Percentiles rank a stretch among this genome's conserved stretches.
Evolutionary conservation across 2,888 invertebrate genomes (phyloP).

Genomic region (Caenorhabditis sinica): DNA sequence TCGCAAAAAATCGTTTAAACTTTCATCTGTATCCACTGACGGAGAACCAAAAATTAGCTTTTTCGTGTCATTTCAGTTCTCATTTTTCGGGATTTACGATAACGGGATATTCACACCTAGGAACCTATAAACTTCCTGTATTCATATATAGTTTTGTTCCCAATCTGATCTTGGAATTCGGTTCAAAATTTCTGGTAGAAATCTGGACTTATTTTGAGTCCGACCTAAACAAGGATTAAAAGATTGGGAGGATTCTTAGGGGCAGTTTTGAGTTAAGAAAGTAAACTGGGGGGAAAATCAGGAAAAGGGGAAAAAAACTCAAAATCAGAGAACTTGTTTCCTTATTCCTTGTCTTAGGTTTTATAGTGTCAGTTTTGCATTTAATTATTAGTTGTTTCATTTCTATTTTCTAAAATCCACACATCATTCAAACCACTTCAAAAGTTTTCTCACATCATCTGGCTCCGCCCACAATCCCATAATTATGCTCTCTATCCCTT

Average conservation of each 20-base stretch:
- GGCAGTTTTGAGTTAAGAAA: not conserved
- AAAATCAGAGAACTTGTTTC: conserved; percentile 7
- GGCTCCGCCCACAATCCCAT: conserved; percentile 22
- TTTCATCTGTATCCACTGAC: not conserved
- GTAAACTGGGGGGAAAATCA: not conserved
- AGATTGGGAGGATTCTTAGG: not conserved
- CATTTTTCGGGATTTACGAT: not conserved
- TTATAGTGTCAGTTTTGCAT: conserved; percentile 19
- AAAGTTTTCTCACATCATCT: conserved; percentile 42
- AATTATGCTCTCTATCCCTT: conserved; percentile 17
- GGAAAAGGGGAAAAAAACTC: not conserved
- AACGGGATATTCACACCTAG: not conserved
- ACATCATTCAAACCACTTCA: conserved; percentile 25
- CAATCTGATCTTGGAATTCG: too few relatives aligned
- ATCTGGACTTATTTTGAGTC: too few relatives aligned
- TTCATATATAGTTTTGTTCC: too few relatives aligned
- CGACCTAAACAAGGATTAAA: too few relatives aligned
- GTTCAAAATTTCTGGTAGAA: not conserved
- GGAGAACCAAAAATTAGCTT: not conserved
- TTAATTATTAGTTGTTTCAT: conserved; percentile 18
- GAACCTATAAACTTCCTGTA: too few relatives aligned
- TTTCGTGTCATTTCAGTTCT: not conserved
- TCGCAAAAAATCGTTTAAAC: conserved; percentile 22
- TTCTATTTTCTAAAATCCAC: conserved; percentile 38
- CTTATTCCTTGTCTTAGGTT: not conserved